Evolutionary conservation across 2,797 vertebrate genomes (phyloP), one percentile per base, ranked within the genome.

Genomic region (Fundulus diaphanus): DNA sequence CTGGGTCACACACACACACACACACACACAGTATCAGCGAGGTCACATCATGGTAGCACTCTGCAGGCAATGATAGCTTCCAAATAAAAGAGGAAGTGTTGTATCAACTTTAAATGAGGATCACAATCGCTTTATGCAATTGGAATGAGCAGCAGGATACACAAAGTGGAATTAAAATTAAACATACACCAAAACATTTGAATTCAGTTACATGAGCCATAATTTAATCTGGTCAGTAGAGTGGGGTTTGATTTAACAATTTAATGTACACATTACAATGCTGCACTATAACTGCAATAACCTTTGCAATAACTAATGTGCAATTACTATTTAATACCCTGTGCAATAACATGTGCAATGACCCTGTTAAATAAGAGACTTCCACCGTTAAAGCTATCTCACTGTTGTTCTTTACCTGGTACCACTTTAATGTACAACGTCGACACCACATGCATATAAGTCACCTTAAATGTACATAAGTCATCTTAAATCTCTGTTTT

Each of bases 41-140:
- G 79, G 79, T 91, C 90, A 91, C 87, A 90, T 89, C 87, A 88
- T 87, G 81, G 83, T 83, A 77, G 85, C 61, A 5, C 61, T 77
- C 71, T 52, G 76, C 79, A 67, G 72, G 78, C 67, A 79, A 76
- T 59, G 11, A 73, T 51, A 46, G 73, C 81, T 77, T 82, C 82
- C 78, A 83, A 79, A 88, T 83, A 73, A 83, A 82, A 81, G 82
- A 84, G 85, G 89, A 91, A 87, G 77, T 72, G 44, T 87, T 24
- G 44, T 35, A 81, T 88, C 87, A 89, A 85, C 83, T 87, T 82
- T 68, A 24, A 83, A 88, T 86, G 51, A 80, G 87, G 78, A 75
- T 5, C 54, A 73, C 73, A 74, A 67, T 77, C 7, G 35, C 76
- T 82, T 82, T 82, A 81, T 79, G 79, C 69, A 69, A 70, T 31